phyloP scores from a whole-genome alignment of 1,140 invertebrate genomes.

The Drosophila tani region DNA sequence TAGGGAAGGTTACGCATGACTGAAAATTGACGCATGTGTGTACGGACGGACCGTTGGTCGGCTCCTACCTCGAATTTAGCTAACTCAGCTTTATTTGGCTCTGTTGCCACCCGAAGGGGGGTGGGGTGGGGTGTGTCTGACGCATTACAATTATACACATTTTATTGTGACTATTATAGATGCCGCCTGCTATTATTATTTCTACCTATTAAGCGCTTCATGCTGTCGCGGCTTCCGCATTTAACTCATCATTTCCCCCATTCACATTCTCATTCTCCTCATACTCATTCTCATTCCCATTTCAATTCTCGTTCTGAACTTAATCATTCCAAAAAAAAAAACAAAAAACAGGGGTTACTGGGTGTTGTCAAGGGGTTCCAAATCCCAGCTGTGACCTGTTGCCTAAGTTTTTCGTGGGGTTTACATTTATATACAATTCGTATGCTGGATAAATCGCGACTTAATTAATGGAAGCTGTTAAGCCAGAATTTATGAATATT shows the following conservation, averaged over 20 bases:
- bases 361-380: constrained; percentile 15
- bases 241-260: constrained; percentile 41
- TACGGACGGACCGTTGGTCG: background rate
- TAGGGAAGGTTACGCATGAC: constrained; percentile 45
- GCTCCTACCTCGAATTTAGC: constrained; percentile 25
- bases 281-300: constrained; percentile 9
- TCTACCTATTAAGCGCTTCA: constrained; percentile 35
- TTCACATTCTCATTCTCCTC: constrained; percentile 8
- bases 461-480: constrained; percentile 3
- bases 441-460: background rate
- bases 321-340: constrained; percentile 9
- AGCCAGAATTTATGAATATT: constrained; percentile 10
- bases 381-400: constrained; percentile 4
- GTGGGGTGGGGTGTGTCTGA: background rate
- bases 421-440: constrained; percentile 2
- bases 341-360: background rate
- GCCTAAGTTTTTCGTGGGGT: constrained; percentile 2
- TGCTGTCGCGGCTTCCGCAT: constrained; percentile 37
- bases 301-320: constrained; percentile 19
- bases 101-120: constrained; percentile 17
- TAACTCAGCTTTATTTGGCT: constrained; percentile 29
- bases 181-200: constrained; percentile 13
- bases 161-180: constrained; percentile 47
- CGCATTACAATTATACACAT: constrained; percentile 55
- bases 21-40: constrained; percentile 35